These are phyloP conservation scores for Abramis brama DNA, from an alignment of 2,113 vertebrate genomes.

Conservation along the genomic window DNA sequence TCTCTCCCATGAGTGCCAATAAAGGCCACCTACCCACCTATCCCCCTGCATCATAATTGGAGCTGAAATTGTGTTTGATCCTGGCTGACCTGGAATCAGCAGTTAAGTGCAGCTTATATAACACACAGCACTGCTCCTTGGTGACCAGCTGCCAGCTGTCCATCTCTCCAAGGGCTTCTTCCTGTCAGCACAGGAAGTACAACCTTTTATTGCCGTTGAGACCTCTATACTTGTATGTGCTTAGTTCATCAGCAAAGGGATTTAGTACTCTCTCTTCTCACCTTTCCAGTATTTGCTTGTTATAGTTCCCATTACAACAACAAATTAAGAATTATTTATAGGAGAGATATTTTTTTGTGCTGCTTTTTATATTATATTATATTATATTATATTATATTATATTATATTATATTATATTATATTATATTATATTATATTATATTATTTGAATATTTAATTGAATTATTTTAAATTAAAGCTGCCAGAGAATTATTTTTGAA, in stretches of 20 bases:
- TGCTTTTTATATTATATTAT: conserved; percentile 1
- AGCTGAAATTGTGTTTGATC: conserved; percentile 59
- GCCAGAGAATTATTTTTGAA: no score
- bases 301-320: not conserved
- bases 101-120: conserved; percentile 51
- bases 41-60: conserved; percentile 65
- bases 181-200: conserved; percentile 34
- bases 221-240: not conserved
- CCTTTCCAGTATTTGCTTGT: not conserved
- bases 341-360: not conserved
- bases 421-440: not conserved
- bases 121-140: conserved; percentile 1
- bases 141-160: conserved; percentile 44
- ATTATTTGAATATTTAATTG: not conserved
- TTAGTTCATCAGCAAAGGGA: conserved; percentile 16
- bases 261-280: conserved; percentile 1
- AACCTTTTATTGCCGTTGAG: conserved; percentile 31
- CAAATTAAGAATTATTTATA: not conserved
- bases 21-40: conserved; percentile 49
- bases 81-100: conserved; percentile 52
- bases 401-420: no score
- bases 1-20: conserved; percentile 40
- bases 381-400: not conserved
- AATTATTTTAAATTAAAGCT: not conserved
- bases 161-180: conserved; percentile 38